Evolutionary conservation across 1,140 invertebrate species (phyloP).

Genomic region (Caenorhabditis latens): DNA sequence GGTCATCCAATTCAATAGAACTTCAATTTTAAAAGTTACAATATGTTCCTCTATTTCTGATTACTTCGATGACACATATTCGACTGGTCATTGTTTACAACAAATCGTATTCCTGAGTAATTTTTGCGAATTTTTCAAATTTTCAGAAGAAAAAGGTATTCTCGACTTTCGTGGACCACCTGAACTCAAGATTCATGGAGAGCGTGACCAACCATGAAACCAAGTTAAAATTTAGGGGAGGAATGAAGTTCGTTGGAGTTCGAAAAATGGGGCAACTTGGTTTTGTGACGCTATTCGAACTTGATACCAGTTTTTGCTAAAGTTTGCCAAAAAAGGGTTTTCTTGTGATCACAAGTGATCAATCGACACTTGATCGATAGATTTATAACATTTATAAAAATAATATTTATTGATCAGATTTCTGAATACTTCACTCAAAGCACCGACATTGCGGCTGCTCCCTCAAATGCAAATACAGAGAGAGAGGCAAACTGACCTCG

Average conservation of each 20-base stretch:
- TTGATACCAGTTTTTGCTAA: background rate
- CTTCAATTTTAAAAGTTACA: too few relatives aligned
- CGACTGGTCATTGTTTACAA: background rate
- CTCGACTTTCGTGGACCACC: too few relatives aligned
- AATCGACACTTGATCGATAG: background rate
- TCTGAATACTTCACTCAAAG: constrained; percentile 55
- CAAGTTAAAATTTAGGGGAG: too few relatives aligned
- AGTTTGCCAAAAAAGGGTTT: background rate
- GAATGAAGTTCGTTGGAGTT: too few relatives aligned
- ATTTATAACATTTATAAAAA: constrained; percentile 29
- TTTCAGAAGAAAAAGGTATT: background rate
- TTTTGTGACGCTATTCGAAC: too few relatives aligned
- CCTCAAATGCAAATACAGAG: constrained; percentile 50
- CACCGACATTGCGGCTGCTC: constrained; percentile 39
- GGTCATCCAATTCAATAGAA: too few relatives aligned
- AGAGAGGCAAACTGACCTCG: constrained; percentile 47
- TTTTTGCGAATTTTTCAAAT: background rate
- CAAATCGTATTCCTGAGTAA: background rate
- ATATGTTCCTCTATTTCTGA: background rate
- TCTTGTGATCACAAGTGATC: background rate
- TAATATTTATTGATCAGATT: constrained; percentile 56
- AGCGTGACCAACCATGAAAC: too few relatives aligned
- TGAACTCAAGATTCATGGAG: too few relatives aligned
- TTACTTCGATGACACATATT: background rate
- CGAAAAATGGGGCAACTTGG: too few relatives aligned